phyloP scores from a whole-genome alignment of 1,140 invertebrate species.

The Apis florea region DNA sequence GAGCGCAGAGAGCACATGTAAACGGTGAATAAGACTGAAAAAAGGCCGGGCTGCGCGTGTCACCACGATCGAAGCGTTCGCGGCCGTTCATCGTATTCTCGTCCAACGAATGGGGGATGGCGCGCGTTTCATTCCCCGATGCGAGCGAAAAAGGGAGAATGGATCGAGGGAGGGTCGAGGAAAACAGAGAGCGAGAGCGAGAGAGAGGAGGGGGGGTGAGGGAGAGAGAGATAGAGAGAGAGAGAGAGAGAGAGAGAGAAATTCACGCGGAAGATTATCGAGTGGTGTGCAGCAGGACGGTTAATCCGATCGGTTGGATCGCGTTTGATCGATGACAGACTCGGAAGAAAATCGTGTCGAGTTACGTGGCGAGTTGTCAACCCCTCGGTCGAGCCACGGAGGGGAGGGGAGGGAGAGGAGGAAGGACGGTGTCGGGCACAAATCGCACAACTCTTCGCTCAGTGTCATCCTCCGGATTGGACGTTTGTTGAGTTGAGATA shows the following conservation, averaged over 20 bases:
- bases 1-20: conserved; percentile 54
- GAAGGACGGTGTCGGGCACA: background rate
- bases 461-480: background rate
- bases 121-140: background rate
- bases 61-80: background rate
- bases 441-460: background rate
- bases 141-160: background rate
- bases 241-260: background rate
- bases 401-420: too few species aligned
- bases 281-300: background rate
- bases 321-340: conserved; percentile 15
- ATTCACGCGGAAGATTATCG: background rate
- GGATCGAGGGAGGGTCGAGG: background rate
- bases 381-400: background rate
- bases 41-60: background rate
- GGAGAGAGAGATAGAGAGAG: background rate
- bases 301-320: background rate
- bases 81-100: background rate
- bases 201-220: too few species aligned
- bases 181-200: background rate
- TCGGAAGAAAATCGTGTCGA: background rate
- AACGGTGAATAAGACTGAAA: conserved; percentile 55
- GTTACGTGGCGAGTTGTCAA: conserved; percentile 8
- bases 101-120: background rate
- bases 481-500: conserved; percentile 2